Evolutionary conservation across 2,797 vertebrate species (phyloP).

Genomic region (Mus caroli): DNA sequence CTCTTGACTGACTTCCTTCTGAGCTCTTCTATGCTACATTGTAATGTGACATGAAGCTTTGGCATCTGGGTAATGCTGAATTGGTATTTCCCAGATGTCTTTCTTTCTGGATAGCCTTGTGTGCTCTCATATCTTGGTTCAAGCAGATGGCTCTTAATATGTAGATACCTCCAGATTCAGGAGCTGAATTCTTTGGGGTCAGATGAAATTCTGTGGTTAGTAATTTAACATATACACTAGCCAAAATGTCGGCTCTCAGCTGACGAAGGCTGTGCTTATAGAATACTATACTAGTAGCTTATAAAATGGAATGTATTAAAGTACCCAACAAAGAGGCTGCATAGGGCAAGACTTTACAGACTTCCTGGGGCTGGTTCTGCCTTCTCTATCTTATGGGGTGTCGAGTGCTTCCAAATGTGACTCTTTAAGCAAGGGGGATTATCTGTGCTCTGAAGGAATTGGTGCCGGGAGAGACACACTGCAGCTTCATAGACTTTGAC

Average conservation of each 20-base stretch:
- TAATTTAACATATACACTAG: not conserved
- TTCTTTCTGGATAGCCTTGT: not conserved
- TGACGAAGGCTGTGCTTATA: not conserved
- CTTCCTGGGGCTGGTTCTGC: not conserved
- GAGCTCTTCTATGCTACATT: not conserved
- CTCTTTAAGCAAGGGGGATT: not conserved
- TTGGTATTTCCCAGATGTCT: not conserved
- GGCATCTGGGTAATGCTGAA: not conserved
- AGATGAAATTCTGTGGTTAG: conserved; percentile 50
- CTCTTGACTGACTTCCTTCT: not conserved
- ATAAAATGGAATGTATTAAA: not conserved
- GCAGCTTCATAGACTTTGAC: not conserved
- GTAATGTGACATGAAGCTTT: not conserved
- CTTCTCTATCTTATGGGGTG: not conserved
- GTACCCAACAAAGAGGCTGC: not conserved
- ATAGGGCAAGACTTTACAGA: not conserved
- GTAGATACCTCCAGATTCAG: not conserved
- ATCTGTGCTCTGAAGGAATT: not conserved
- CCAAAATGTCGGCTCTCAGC: not conserved
- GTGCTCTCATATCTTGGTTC: not conserved
- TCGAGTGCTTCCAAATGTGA: not conserved
- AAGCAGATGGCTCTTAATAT: not conserved
- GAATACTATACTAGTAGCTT: not conserved
- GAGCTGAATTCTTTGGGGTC: conserved; percentile 61
- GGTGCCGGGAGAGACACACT: not conserved